phyloP scores from a whole-genome alignment of 1,140 invertebrate genomes.

The Ridgeia piscesae region DNA sequence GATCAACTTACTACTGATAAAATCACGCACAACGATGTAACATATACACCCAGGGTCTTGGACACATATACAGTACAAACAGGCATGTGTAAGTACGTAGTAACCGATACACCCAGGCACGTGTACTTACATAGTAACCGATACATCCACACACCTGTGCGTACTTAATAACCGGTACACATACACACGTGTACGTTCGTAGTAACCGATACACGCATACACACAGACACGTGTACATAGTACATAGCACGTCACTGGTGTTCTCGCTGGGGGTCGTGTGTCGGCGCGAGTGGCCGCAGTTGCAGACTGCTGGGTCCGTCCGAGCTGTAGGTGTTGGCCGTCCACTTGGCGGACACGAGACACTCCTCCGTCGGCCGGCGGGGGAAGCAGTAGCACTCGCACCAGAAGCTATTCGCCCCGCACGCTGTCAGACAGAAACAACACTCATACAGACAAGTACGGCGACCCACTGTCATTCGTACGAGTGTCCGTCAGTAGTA shows the following conservation, averaged over 20 bases:
- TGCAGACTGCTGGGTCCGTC: not conserved
- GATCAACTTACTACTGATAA: too few relatives aligned
- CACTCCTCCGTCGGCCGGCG: not conserved
- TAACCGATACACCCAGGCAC: not conserved
- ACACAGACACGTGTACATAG: not conserved
- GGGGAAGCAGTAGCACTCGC: not conserved
- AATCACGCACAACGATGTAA: too few relatives aligned
- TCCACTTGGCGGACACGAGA: not conserved
- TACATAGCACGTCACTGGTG: not conserved
- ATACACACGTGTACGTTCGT: not conserved
- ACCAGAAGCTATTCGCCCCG: not conserved
- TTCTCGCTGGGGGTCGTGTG: not conserved
- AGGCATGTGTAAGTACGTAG: not conserved
- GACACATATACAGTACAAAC: too few relatives aligned
- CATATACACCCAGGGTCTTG: too few relatives aligned
- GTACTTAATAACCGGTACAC: not conserved
- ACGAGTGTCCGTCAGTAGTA: too few relatives aligned
- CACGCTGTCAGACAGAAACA: not conserved
- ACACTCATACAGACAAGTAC: not conserved
- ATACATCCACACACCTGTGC: not conserved
- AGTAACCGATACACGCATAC: not conserved
- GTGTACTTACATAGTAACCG: not conserved
- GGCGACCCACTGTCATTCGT: too few relatives aligned
- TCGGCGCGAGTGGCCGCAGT: not conserved
- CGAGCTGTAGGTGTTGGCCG: not conserved